Evolutionary conservation across 1,140 invertebrate genomes (phyloP).

Genomic region (Leucophenga varia): DNA sequence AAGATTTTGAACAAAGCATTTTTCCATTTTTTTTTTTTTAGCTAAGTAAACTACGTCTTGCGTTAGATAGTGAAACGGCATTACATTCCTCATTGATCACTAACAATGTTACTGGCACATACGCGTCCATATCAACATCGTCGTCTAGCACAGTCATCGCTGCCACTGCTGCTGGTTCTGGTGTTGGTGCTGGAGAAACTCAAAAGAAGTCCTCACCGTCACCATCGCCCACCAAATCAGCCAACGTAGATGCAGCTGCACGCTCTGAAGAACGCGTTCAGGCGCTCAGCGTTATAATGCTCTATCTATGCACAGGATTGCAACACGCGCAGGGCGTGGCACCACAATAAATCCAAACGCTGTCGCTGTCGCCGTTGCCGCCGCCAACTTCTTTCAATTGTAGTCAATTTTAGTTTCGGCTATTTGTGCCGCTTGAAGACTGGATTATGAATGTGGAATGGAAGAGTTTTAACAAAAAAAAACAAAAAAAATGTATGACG

Average conservation of each 20-base stretch:
- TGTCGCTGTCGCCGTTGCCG: too few relatives aligned
- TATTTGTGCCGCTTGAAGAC: too few relatives aligned
- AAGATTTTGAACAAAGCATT: too few relatives aligned
- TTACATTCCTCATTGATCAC: conserved; percentile 15
- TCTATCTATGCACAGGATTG: conserved; percentile 79
- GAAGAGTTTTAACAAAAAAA: too few relatives aligned
- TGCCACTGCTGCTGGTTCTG: too few relatives aligned
- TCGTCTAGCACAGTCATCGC: too few relatives aligned
- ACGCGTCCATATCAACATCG: too few relatives aligned
- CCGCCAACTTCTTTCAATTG: too few relatives aligned
- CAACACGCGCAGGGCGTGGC: conserved; percentile 59
- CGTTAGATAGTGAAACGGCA: conserved; percentile 47
- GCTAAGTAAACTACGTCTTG: conserved; percentile 45
- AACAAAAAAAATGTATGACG: too few relatives aligned
- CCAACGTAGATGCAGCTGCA: conserved; percentile 57
- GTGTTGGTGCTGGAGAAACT: not conserved
- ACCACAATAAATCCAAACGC: conserved; percentile 30
- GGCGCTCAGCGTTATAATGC: conserved; percentile 74
- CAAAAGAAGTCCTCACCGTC: conserved; percentile 54
- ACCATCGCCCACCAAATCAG: conserved; percentile 58
- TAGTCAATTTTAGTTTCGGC: too few relatives aligned
- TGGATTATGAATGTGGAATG: too few relatives aligned
- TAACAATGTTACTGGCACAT: not conserved
- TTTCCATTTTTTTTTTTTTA: too few relatives aligned
- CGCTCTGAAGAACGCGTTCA: conserved; percentile 74